Conservation (phyloP, 1,140 invertebrate species). For the Pentalonia nigronervosa region DNA sequence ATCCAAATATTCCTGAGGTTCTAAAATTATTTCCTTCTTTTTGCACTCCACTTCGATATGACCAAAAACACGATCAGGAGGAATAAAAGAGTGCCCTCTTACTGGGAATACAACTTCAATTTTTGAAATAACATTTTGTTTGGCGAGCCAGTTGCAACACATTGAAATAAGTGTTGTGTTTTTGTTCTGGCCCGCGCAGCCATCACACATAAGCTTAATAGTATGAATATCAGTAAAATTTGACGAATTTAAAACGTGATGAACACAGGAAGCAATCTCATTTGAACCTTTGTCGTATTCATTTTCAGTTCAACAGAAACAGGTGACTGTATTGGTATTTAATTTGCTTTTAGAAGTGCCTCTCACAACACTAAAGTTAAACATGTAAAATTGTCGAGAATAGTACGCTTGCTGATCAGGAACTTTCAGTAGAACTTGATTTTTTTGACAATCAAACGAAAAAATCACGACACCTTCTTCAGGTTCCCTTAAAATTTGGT, state of each 20-base stretch:
- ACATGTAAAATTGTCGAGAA: slow-evolving; percentile 63
- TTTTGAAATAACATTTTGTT: slow-evolving; percentile 57
- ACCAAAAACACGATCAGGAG: slow-evolving; percentile 62
- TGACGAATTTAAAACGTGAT: slow-evolving; percentile 59
- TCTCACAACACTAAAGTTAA: slow-evolving; percentile 63
- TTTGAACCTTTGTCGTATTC: slow-evolving; percentile 61
- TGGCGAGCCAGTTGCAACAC: slow-evolving; percentile 59
- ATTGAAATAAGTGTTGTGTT: slow-evolving; percentile 61
- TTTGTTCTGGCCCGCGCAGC: slow-evolving; percentile 62
- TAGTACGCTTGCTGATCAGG: too few species aligned
- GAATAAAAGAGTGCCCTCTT: slow-evolving; percentile 62
- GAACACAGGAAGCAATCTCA: slow-evolving; percentile 62
- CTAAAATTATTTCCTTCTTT: too few species aligned
- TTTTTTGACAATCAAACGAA: slow-evolving; percentile 65
- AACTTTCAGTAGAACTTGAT: slow-evolving; percentile 62
- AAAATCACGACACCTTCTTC: slow-evolving; percentile 60
- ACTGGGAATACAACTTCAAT: slow-evolving; percentile 61
- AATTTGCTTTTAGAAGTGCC: slow-evolving; percentile 62
- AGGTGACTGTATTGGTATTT: slow-evolving; percentile 56
- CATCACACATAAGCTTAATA: slow-evolving; percentile 61
- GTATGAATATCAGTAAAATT: slow-evolving; percentile 36
- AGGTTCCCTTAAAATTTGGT: slow-evolving; percentile 61
- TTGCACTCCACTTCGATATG: slow-evolving; percentile 49
- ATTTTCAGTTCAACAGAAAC: slow-evolving; percentile 62
- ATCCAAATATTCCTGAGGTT: too few species aligned